Evolutionary conservation across 1,140 invertebrate species (phyloP).

Genomic region (Zaprionus gabonicus): DNA sequence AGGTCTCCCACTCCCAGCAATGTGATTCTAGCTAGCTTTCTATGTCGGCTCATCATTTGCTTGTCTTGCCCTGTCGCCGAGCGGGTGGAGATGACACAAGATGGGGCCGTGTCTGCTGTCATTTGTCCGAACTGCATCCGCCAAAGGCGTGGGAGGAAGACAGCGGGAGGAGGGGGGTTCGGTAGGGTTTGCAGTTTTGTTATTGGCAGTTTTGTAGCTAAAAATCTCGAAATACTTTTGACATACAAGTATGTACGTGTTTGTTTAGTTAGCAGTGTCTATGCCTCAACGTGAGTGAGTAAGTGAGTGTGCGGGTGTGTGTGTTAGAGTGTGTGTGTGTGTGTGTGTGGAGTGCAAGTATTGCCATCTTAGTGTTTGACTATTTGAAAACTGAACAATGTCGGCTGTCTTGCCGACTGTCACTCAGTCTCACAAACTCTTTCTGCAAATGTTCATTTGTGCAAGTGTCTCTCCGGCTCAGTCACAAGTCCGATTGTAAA

Average conservation of each 20-base stretch:
- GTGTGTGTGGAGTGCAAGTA: slow-evolving; percentile 36
- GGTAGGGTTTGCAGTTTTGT: slow-evolving; percentile 35
- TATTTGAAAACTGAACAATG: slow-evolving; percentile 78
- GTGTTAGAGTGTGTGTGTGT: slow-evolving; percentile 26
- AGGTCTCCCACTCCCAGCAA: neutral
- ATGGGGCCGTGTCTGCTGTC: slow-evolving; percentile 56
- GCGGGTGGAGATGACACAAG: neutral
- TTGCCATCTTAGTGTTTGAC: slow-evolving; percentile 79
- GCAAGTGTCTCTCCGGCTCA: slow-evolving; percentile 60
- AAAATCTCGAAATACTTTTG: slow-evolving; percentile 79
- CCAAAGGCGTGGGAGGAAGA: slow-evolving; percentile 26
- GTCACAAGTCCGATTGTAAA: slow-evolving; percentile 50
- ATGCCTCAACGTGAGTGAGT: slow-evolving; percentile 3
- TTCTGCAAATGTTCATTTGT: slow-evolving; percentile 75
- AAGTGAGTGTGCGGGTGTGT: slow-evolving; percentile 19
- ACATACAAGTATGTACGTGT: slow-evolving; percentile 72
- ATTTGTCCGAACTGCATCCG: slow-evolving; percentile 80
- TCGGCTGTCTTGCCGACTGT: slow-evolving; percentile 79
- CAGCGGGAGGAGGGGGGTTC: slow-evolving; percentile 11
- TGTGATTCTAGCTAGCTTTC: slow-evolving; percentile 52
- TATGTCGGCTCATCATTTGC: slow-evolving; percentile 63
- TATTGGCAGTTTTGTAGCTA: slow-evolving; percentile 79
- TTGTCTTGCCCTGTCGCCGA: slow-evolving; percentile 52
- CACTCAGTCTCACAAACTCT: slow-evolving; percentile 63
- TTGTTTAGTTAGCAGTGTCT: slow-evolving; percentile 61